Base-by-base conservation (phyloP, 2,888 invertebrate genomes). In the Phytoseiulus persimilis region DNA sequence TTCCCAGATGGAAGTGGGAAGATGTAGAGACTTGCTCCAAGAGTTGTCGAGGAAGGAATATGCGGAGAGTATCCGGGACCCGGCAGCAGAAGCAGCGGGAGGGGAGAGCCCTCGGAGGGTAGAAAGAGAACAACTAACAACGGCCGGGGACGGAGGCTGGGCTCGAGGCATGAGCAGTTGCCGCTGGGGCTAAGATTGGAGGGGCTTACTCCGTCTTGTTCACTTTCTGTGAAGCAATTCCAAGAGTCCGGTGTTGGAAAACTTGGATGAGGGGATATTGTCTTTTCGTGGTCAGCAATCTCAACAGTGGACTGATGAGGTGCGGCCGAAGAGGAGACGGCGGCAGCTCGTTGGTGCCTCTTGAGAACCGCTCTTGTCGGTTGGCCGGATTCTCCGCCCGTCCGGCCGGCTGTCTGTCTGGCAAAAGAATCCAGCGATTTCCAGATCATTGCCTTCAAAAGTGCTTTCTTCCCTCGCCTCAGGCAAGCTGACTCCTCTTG, bases 401-500 rank as follows among this genome's bases (percentile, higher is more conserved):
- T 6, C 65, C 28, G 23, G 18, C 65, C 28, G 65, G 18, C 65
- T 65, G 65, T 6, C 65, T 23, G 65, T 6, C 65, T 23, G 65
- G 65, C 65, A 65, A 65, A 65, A 65, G 65, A 65, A 65, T 65
- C 65, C 18, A 65, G 65, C 65, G 87, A 87, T 87, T 87, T 87
- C 87, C 87, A 87, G 87, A 87, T 87, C 87, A 87, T 87, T 87
- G 87, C 87, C 87, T 32, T 87, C 87, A 87, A 87, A 87, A 87
- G 87, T 87, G 87, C 87, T 87, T 32, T 33, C 84, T 65, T 65
- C 65, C 18, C 28, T 65, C 18, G 65, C 65, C 65, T 28, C 65
- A 23, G 65, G 65, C 65, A 65, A 65, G 65, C 65, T 65, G 65
- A 65, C 65, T 65, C 65, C 65, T 65, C 65, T 65, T 28, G 39